Percentiles rank a stretch among this genome's conserved stretches.
phyloP scores from a whole-genome alignment of 2,888 invertebrate genomes.

The Metacarcinus magister region DNA sequence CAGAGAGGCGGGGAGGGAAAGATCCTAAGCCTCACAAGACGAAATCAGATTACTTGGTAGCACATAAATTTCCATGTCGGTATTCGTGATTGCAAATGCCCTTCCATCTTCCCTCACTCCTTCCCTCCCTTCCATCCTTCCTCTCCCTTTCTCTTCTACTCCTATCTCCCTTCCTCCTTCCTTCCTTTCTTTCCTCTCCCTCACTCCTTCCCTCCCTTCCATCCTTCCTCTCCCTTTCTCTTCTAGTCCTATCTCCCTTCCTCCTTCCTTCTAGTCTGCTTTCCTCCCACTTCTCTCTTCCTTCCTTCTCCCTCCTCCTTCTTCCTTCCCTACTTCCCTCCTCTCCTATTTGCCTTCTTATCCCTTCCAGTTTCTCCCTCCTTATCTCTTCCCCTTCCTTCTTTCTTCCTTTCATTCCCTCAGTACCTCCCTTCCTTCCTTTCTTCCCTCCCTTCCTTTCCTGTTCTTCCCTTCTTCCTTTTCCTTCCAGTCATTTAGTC shows the following conservation, averaged over 20 bases:
- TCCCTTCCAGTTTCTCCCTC: background rate
- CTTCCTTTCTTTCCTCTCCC: background rate
- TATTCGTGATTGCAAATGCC: background rate
- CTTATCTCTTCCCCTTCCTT: background rate
- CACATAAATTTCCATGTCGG: slow-evolving; percentile 16
- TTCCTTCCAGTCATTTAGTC: too few species aligned
- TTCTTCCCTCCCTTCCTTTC: background rate
- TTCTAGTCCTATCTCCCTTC: background rate
- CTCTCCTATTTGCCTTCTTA: too few species aligned
- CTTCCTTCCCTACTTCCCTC: too few species aligned
- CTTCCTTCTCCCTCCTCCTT: too few species aligned
- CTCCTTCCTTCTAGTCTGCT: background rate
- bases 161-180: background rate
- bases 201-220: background rate
- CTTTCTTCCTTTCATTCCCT: background rate
- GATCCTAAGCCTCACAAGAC: background rate
- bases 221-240: background rate
- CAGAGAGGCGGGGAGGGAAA: background rate
- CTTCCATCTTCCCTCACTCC: background rate
- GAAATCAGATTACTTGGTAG: background rate
- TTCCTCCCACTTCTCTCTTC: background rate
- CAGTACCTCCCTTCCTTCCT: background rate
- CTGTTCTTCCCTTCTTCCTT: background rate
- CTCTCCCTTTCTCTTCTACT: background rate
- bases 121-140: background rate